phyloP scores from a whole-genome alignment of 2,797 vertebrate species.

The Chloroceryle inda region DNA sequence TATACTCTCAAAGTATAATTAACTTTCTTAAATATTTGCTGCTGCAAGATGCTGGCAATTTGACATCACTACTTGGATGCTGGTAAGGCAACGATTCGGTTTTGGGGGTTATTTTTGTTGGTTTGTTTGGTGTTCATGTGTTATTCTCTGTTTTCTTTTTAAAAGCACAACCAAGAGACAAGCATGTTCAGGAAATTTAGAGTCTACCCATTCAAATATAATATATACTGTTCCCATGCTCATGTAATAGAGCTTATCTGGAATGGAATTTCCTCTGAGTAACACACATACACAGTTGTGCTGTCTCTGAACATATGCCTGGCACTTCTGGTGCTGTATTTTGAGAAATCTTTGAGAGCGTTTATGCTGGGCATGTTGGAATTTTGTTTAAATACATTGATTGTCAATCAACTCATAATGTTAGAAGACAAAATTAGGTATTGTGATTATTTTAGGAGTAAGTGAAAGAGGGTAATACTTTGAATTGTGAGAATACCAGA shows the following conservation, averaged over 20 bases:
- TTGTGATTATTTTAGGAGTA: neutral
- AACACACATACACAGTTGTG: neutral
- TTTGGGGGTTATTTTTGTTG: neutral
- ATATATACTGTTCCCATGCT: neutral
- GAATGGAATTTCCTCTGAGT: neutral
- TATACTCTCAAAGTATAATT: neutral
- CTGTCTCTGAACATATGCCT: neutral
- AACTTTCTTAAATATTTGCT: conserved; percentile 36
- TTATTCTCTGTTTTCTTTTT: neutral
- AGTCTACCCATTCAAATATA: neutral
- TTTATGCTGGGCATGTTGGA: neutral
- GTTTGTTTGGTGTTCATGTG: neutral
- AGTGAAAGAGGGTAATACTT: neutral
- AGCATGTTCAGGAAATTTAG: neutral
- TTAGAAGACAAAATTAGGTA: neutral
- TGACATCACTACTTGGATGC: neutral
- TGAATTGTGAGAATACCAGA: neutral
- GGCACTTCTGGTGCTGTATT: neutral
- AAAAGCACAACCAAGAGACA: neutral
- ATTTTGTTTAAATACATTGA: neutral
- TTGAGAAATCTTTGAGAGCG: neutral
- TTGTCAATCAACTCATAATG: neutral
- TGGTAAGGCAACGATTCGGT: conserved; percentile 12
- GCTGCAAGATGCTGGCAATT: conserved; percentile 12
- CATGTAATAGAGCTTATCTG: neutral